Base-by-base conservation (phyloP, 2,113 vertebrate species). In the Acanthochromis polyacanthus region DNA sequence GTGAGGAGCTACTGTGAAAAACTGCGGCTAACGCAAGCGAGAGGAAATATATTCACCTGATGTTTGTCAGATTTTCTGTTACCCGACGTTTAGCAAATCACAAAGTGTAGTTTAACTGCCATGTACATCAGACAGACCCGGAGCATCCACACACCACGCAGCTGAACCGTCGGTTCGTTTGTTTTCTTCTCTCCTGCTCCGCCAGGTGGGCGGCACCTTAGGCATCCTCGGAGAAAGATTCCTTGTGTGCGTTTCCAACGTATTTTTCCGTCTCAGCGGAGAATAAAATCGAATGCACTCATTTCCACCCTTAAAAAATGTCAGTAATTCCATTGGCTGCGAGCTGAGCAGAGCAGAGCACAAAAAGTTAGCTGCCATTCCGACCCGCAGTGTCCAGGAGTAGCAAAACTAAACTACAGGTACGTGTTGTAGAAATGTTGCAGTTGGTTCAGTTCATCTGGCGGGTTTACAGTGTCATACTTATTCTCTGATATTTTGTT, bases 1-100 rank as follows among this genome's bases (percentile, higher is more conserved):
- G 28, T 17, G 17, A 14, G 4, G 7, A 52, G 45, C 30, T 15
- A 17, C 3, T 20, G 53, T 19, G 58, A 72, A 20, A 7, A n/a
- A 58, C 40, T 55, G 3, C 60, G 58, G 52, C 9, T 56, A 52
- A 65, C 14, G 2, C 1, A 16, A 52, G 15, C 0, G 28, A 10
- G 0, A 53, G 15, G 1, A 20, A 1, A 20, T 65, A 57, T 68
- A 83, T 75, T 90, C 81, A 90, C 88, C 89, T 88, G 88, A 2
- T 67, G 17, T 11, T 51, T 78, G 15, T 75, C 62, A 45, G 67
- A 52, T 58, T 20, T 50, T 51, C 19, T 48, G 69, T 30, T 17
- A 46, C 83, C 78, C 86, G 8, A 10, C 25, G 57, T 58, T 59
- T 43, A 12, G 9, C 1, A 52, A 73, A 66, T 0, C 17, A 23